Evolutionary conservation across 1,140 invertebrate genomes (phyloP).

Genomic region (Bombus soroeensis): DNA sequence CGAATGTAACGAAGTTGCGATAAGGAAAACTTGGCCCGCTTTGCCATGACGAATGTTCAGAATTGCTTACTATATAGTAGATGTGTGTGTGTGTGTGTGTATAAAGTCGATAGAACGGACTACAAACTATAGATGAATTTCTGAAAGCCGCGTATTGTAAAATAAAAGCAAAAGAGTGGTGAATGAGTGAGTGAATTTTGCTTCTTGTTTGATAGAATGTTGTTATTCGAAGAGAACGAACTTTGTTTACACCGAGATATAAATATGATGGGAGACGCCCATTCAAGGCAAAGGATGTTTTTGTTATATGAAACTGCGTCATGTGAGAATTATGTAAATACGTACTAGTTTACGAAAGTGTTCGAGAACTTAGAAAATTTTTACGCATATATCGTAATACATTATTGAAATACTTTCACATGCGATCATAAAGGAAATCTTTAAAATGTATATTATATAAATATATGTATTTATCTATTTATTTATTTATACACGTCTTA

Average conservation of each 20-base stretch:
- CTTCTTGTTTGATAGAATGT: background rate
- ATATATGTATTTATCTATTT: too few relatives aligned
- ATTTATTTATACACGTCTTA: too few relatives aligned
- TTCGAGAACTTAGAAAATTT: background rate
- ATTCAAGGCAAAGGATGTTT: background rate
- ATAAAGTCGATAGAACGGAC: background rate
- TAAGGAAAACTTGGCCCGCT: background rate
- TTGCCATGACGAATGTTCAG: background rate
- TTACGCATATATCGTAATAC: background rate
- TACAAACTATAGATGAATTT: background rate
- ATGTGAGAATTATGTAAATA: background rate
- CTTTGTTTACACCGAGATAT: too few relatives aligned
- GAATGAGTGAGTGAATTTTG: background rate
- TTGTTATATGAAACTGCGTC: background rate
- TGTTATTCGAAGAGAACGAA: background rate
- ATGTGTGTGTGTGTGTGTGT: background rate
- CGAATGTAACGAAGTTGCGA: conserved; percentile 27
- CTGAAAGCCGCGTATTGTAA: background rate
- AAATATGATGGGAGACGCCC: background rate
- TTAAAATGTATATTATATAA: too few relatives aligned
- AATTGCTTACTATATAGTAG: background rate
- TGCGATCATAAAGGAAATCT: too few relatives aligned
- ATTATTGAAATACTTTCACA: too few relatives aligned
- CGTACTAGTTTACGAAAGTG: background rate
- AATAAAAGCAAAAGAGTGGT: background rate